Base-by-base conservation (phyloP, 1,140 invertebrate genomes). In the Sarcophaga bullata region DNA sequence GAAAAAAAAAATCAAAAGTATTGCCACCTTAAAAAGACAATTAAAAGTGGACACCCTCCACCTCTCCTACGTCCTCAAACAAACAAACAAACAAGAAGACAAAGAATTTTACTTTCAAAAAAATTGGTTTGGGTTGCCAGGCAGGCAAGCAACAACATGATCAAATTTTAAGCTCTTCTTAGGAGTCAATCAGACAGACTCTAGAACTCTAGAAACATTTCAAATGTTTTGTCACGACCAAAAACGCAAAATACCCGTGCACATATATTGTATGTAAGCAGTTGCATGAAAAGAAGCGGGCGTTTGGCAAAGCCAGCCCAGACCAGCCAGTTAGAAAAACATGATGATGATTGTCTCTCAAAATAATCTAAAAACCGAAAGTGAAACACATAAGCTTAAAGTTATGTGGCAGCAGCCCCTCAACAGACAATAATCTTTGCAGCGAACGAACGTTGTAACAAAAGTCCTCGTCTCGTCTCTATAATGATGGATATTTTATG, bases 161-260 rank as follows among this genome's bases (percentile, higher is more conserved):
- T 37, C 25, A 37, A 68, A 25, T 68, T 25, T 68, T 68, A 68
- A 68, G 62, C 62, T 68, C 62, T 68, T 68, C 62, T 68, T 68
- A 68, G n/a, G 1, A 37, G 1, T 37, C 25, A 37, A 4, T 37
- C 25, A 37, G 25, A 2, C 25, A 37, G 25, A 4, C 25, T 37
- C 4, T 2, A 1, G 4, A 37, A 37, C 25, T 37, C 25, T n/a
- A 68, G n/a, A 68, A 68, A 68, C 62, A 68, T 68, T 68, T 68
- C 17, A 68, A 68, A 68, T 68, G 62, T 68, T 37, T 68, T 68
- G 62, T 68, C 62, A 68, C 62, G 62, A 68, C 19, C 62, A 68
- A 19, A 68, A 68, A 37, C 4, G 25, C 25, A 37, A 37, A 37
- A 37, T 37, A 37, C 25, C 25, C 25, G 25, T 37, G 25, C 4